A percentile compares a stretch with the other conserved stretches of the same genome.
Evolutionary conservation across 2,888 invertebrate genomes (phyloP).

Genomic region (Charanyca ferruginea): DNA sequence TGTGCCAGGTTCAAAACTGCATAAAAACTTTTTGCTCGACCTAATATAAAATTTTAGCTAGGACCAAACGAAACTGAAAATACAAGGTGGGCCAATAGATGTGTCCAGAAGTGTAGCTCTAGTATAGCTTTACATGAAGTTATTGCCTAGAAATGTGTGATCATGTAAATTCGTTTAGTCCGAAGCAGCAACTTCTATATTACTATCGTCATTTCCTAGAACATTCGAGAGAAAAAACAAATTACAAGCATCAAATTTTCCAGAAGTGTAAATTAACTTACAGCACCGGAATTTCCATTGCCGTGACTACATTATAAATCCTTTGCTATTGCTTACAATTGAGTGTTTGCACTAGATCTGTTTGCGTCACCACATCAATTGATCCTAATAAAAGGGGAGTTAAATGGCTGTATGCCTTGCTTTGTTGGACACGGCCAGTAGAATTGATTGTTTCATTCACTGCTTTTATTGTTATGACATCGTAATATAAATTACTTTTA

Average conservation of each 20-base stretch:
- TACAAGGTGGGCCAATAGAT: too few species aligned
- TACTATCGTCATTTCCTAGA: background rate
- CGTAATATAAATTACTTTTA: slow-evolving; percentile 29
- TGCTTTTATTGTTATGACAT: slow-evolving; percentile 35
- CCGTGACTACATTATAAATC: slow-evolving; percentile 50
- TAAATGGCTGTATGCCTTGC: slow-evolving; percentile 71
- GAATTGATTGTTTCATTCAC: slow-evolving; percentile 61
- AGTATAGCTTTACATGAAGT: slow-evolving; percentile 19
- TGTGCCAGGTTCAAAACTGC: too few species aligned
- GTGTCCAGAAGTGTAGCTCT: too few species aligned
- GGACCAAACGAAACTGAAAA: too few species aligned
- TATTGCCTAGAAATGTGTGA: background rate
- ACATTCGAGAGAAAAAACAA: slow-evolving; percentile 20
- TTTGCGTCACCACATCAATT: slow-evolving; percentile 78
- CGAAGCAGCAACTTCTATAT: background rate
- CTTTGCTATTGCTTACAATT: slow-evolving; percentile 54
- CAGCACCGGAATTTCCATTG: slow-evolving; percentile 15
- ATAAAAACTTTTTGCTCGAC: too few species aligned
- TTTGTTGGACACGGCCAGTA: slow-evolving; percentile 52
- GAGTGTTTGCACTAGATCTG: slow-evolving; percentile 66
- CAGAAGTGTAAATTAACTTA: slow-evolving; percentile 22
- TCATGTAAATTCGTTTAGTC: background rate
- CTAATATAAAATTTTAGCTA: too few species aligned
- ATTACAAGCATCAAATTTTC: slow-evolving; percentile 30
- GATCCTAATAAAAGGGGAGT: slow-evolving; percentile 81